Percentiles rank a stretch among this genome's conserved stretches.
Conservation (phyloP, 2,113 vertebrate genomes). For the Aspidoscelis tigris region DNA sequence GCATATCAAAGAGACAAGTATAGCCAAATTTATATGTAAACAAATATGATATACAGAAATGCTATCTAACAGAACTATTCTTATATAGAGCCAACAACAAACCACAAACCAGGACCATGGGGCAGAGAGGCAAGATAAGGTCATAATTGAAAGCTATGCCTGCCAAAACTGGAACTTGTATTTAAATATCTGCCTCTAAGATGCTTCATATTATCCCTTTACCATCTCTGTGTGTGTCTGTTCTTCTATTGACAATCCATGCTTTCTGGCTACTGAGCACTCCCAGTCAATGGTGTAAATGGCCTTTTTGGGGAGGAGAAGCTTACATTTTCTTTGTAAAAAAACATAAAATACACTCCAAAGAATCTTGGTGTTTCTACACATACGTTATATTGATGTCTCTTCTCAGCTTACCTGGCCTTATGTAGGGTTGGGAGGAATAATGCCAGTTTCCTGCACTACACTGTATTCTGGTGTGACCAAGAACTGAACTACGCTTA, state of each 20-base stretch:
- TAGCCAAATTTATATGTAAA: not conserved
- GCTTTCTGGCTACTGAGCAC: not conserved
- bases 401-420: not conserved
- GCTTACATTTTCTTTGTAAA: not conserved
- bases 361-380: not conserved
- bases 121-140: too few species aligned
- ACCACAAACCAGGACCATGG: too few species aligned
- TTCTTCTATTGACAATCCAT: not conserved
- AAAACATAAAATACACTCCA: not conserved
- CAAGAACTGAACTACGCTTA: not conserved
- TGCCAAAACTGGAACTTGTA: too few species aligned
- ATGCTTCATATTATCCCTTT: not conserved
- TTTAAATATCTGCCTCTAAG: too few species aligned
- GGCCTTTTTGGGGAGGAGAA: not conserved
- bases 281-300: not conserved
- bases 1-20: not conserved
- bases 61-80: not conserved
- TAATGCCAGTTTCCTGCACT: not conserved
- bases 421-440: not conserved
- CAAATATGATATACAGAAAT: not conserved
- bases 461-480: not conserved
- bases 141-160: too few species aligned
- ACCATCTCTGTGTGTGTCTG: not conserved
- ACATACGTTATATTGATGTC: not conserved
- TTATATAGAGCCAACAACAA: not conserved